These are phyloP conservation scores for Exaiptasia diaphana DNA, from an alignment of 64 coral and sea anemone species.

Conservation along the genomic window DNA sequence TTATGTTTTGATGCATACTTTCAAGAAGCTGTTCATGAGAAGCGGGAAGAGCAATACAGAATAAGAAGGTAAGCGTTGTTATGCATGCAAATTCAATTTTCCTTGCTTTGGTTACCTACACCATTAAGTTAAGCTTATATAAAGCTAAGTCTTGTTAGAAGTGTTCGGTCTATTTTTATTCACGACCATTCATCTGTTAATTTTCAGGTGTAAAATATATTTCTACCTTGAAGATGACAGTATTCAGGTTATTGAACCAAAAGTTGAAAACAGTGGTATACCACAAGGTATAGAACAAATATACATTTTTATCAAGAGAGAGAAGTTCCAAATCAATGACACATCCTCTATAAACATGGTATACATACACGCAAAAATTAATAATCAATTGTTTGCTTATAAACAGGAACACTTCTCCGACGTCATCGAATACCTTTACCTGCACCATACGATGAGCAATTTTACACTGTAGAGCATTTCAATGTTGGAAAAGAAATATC, in stretches of 20 bases:
- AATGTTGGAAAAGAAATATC: conserved; percentile 95
- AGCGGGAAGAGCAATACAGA: conserved; percentile 94
- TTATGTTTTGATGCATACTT: conserved; percentile 98
- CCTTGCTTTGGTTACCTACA: too few species aligned
- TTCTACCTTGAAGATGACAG: conserved; percentile 98
- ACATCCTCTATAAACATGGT: too few species aligned
- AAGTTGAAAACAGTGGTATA: conserved; percentile 97
- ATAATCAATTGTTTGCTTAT: too few species aligned
- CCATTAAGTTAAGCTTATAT: too few species aligned
- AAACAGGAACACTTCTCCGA: conserved; percentile 86
- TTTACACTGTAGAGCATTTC: conserved; percentile 97
- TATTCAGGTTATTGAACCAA: conserved; percentile 97
- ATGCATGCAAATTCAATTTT: not conserved
- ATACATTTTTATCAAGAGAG: too few species aligned
- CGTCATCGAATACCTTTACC: conserved; percentile 90
- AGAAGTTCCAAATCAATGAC: too few species aligned
- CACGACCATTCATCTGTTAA: too few species aligned
- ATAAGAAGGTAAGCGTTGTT: conserved; percentile 69
- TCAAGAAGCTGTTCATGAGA: conserved; percentile 99
- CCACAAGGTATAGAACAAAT: conserved; percentile 66
- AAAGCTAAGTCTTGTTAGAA: too few species aligned
- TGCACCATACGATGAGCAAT: conserved; percentile 89
- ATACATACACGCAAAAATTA: too few species aligned
- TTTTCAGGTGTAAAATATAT: conserved; percentile 94
- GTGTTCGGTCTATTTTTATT: too few species aligned